Evolutionary conservation across 2,888 invertebrate genomes (phyloP).

Genomic region (Carcina quercana): DNA sequence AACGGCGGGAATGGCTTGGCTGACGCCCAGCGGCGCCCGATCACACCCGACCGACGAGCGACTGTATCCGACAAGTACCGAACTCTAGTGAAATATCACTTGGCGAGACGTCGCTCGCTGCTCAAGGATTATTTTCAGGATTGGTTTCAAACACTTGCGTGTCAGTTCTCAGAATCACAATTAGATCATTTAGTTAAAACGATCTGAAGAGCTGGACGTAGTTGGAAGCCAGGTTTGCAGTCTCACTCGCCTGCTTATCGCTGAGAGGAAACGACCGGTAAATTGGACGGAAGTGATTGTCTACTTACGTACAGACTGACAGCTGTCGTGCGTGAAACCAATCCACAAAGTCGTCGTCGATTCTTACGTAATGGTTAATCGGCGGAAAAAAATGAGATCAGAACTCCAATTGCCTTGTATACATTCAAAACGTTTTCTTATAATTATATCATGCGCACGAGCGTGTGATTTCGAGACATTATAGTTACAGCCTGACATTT

Average conservation of each 20-base stretch:
- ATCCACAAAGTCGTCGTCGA: constrained; percentile 21
- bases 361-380: constrained; percentile 27
- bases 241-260: constrained; percentile 29
- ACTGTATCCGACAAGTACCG: constrained; percentile 39
- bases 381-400: constrained; percentile 21
- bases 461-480: constrained; percentile 7
- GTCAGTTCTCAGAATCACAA: too few relatives aligned
- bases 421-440: constrained; percentile 13
- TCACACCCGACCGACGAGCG: constrained; percentile 41
- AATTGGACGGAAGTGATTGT: constrained; percentile 50
- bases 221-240: constrained; percentile 30
- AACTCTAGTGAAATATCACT: constrained; percentile 1
- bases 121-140: too few relatives aligned
- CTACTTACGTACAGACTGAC: constrained; percentile 23
- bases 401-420: constrained; percentile 33
- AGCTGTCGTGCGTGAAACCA: constrained; percentile 30
- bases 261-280: constrained; percentile 35
- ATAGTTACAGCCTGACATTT: constrained; percentile 22
- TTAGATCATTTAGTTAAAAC: too few relatives aligned
- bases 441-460: background rate
- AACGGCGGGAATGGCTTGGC: constrained; percentile 65
- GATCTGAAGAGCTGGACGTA: constrained; percentile 15
- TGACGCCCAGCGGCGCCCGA: constrained; percentile 55
- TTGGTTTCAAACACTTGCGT: too few relatives aligned
- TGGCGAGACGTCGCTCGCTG: background rate